These are phyloP conservation scores for Otus scops DNA, from an alignment of 2,797 vertebrate species.

Conservation along the genomic window DNA sequence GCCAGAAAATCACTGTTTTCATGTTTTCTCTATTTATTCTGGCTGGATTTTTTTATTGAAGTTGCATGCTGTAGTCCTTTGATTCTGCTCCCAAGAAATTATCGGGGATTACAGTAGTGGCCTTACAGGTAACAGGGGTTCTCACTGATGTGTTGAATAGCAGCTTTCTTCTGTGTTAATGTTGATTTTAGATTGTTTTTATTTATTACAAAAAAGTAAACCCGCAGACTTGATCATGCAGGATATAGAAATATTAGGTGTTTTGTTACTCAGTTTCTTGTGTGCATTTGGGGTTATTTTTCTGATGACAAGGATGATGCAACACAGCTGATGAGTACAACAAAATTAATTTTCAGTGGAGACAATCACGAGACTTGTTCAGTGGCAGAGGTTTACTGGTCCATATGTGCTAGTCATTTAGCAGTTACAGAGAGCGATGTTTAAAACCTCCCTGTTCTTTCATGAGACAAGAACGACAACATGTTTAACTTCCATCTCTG, in stretches of 20 bases:
- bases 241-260: background rate
- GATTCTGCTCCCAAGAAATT: conserved; percentile 59
- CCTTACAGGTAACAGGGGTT: background rate
- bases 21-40: conserved; percentile 61
- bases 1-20: conserved; percentile 49
- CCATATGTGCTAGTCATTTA: background rate
- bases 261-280: background rate
- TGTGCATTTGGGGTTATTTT: background rate
- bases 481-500: background rate
- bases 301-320: background rate
- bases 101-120: conserved; percentile 16
- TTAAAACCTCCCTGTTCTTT: conserved; percentile 4
- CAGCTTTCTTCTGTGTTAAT: background rate
- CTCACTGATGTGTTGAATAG: background rate
- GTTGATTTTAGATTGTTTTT: background rate
- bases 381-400: background rate
- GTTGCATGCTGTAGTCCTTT: conserved; percentile 1
- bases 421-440: background rate
- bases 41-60: conserved; percentile 6
- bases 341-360: background rate
- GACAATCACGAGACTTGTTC: background rate
- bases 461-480: background rate
- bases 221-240: background rate
- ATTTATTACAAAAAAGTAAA: background rate
- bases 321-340: background rate